Percentiles rank a stretch among this genome's conserved stretches.
Conservation (phyloP, 1,140 invertebrate genomes). For the Scaptomyza graminum region DNA sequence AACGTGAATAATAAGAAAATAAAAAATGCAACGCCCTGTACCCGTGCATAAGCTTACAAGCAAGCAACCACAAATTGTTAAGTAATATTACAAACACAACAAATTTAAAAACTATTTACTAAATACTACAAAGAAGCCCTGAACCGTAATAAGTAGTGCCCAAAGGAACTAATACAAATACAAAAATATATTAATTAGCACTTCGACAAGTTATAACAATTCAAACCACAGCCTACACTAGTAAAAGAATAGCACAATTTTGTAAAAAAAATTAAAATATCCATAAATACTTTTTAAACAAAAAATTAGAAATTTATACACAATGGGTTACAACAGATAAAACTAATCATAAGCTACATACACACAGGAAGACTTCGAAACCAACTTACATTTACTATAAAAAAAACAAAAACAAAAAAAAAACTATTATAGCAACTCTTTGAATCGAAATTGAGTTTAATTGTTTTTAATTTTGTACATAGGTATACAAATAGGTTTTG, state of each 20-base stretch:
- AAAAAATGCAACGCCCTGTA: slow-evolving; percentile 77
- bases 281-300: slow-evolving; percentile 31
- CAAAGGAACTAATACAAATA: slow-evolving; percentile 65
- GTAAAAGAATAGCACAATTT: slow-evolving; percentile 77
- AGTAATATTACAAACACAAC: slow-evolving; percentile 44
- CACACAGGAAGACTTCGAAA: slow-evolving; percentile 8
- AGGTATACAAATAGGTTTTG: slow-evolving; percentile 25
- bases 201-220: slow-evolving; percentile 74
- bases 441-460: slow-evolving; percentile 10
- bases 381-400: slow-evolving; percentile 20
- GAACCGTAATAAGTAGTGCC: slow-evolving; percentile 80
- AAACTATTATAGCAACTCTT: slow-evolving; percentile 8
- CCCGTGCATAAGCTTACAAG: slow-evolving; percentile 76
- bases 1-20: slow-evolving; percentile 24
- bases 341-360: neutral
- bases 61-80: slow-evolving; percentile 55
- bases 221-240: slow-evolving; percentile 72
- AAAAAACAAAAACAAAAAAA: too few relatives aligned
- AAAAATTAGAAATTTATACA: slow-evolving; percentile 53
- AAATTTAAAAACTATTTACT: slow-evolving; percentile 63
- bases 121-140: slow-evolving; percentile 72
- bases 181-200: slow-evolving; percentile 63
- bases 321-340: slow-evolving; percentile 3
- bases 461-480: slow-evolving; percentile 39
- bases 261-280: slow-evolving; percentile 47